Percentiles rank a stretch among this genome's conserved stretches.
Evolutionary conservation across 2,113 vertebrate genomes (phyloP).

Genomic region (Plectropomus leopardus): DNA sequence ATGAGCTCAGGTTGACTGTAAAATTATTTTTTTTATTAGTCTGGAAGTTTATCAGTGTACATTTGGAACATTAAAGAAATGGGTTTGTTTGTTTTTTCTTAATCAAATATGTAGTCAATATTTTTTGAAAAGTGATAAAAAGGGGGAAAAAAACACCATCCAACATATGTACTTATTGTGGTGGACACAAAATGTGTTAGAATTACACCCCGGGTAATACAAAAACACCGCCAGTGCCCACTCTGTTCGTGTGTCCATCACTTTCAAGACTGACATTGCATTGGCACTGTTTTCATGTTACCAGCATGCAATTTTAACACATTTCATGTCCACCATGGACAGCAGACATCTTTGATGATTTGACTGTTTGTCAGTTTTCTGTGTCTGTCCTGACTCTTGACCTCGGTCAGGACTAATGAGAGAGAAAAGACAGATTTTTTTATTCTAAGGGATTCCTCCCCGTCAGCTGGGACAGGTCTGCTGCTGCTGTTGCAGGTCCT

Average conservation of each 20-base stretch:
- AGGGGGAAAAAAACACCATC: too few relatives aligned
- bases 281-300: too few relatives aligned
- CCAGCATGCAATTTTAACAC: too few relatives aligned
- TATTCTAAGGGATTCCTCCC: slow-evolving; percentile 38
- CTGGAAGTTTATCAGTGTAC: background rate
- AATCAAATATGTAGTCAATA: too few relatives aligned
- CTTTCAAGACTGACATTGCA: too few relatives aligned
- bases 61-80: background rate
- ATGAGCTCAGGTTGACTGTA: background rate
- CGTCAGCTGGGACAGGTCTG: slow-evolving; percentile 32
- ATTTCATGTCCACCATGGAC: too few relatives aligned
- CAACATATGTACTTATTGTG: too few relatives aligned
- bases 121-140: too few relatives aligned
- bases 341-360: background rate
- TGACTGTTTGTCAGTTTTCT: background rate
- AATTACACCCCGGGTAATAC: too few relatives aligned
- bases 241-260: too few relatives aligned
- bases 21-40: background rate
- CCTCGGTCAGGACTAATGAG: slow-evolving; percentile 15
- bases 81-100: background rate
- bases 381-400: background rate
- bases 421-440: slow-evolving; percentile 13
- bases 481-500: slow-evolving; percentile 14
- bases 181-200: too few relatives aligned
- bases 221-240: too few relatives aligned